Evolutionary conservation across 2,113 vertebrate genomes (phyloP), one percentile per base, ranked within the genome.

Genomic region (Bambusicola thoracicus): DNA sequence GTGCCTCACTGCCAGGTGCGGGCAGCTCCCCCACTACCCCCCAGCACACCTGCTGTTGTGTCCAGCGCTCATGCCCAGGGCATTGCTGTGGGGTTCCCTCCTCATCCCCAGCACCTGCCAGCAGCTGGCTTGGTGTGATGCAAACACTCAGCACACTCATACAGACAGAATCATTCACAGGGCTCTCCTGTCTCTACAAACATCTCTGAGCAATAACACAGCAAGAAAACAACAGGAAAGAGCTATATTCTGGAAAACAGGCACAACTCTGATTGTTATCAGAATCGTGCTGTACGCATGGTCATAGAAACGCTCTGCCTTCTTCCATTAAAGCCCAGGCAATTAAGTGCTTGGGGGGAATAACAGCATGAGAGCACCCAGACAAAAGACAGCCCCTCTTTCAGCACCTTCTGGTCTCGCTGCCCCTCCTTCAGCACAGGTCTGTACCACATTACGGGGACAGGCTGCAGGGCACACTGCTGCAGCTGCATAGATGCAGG

Each of bases 161-260:
- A 56, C 30, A 32, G 29, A 30, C 30, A 56, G 53, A 53, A 20
- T 87, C 62, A 0, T 48, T 75, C 32, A 13, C 87, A 30, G 0
- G 8, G 1, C 7, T 72, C 53, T 72, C 34, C 4, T 8, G 21
- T 53, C 87, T 44, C 62, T 10, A 2, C 15, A 6, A 40, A 6
- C 8, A 48, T 25, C 51, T 1, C 1, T 43, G 6, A 30, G 38
- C 48, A 30, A 62, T 25, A 83, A 58, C 0, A 0, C 25, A 34
- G n/a, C 34, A 68, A 40, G 70, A 30, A 41, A 81, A 58, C 2
- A 19, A 55, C 2, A 13, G 43, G 53, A 13, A 56, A 77, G 13
- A 68, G 30, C 5, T 34, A 1, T 4, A 40, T 68, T 66, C 34
- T 22, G 44, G 17, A 85, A 58, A 41, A 10, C 27, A 41, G 30